These are phyloP conservation scores for Oncorhynchus kisutch DNA, from an alignment of 2,113 vertebrate species.

Conservation along the genomic window DNA sequence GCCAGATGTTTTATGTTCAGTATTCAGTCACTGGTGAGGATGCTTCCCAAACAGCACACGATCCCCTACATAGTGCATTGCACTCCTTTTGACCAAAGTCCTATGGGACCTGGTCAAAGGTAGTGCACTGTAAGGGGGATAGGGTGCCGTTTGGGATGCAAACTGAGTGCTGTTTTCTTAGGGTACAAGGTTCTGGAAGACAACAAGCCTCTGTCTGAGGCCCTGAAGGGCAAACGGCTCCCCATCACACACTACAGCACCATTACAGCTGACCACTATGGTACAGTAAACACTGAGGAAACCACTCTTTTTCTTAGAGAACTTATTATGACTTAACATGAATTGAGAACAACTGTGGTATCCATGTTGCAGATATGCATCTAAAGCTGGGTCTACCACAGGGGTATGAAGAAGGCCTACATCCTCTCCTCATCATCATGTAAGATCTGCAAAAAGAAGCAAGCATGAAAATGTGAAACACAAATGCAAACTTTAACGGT, in stretches of 20 bases:
- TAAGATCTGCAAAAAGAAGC: background rate
- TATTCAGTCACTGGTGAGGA: background rate
- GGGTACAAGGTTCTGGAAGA: conserved; percentile 19
- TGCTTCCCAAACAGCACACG: too few species aligned
- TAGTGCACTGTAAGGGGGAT: too few species aligned
- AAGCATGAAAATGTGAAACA: background rate
- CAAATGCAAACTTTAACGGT: background rate
- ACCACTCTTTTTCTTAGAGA: background rate
- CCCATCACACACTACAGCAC: conserved; percentile 13
- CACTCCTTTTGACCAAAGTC: too few species aligned
- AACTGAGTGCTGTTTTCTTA: background rate
- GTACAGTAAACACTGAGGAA: background rate
- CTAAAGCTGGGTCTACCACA: background rate
- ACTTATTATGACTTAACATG: background rate
- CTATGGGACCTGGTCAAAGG: too few species aligned
- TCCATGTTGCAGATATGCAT: background rate
- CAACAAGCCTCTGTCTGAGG: conserved; percentile 14
- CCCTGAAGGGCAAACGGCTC: conserved; percentile 20
- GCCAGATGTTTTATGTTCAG: too few species aligned
- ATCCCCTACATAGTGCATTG: too few species aligned
- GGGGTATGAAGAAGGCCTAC: background rate
- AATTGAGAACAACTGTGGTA: background rate
- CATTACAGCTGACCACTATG: conserved; percentile 12
- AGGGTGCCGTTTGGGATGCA: too few species aligned
- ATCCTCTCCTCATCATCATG: background rate